phyloP scores from a whole-genome alignment of 2,113 vertebrate species.

The Bubo blakistoni region DNA sequence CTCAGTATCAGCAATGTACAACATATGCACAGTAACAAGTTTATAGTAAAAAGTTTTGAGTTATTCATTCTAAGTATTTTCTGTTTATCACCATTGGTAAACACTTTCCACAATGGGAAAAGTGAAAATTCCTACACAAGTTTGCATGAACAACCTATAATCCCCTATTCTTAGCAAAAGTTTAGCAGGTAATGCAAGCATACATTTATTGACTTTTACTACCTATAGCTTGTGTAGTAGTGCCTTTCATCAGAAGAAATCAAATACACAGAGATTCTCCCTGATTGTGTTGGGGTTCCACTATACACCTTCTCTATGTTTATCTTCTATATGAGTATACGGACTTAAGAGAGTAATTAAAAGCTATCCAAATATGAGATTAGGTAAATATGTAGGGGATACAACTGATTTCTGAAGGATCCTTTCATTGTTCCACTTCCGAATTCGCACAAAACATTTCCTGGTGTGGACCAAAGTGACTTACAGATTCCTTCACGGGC shows the following conservation, averaged over 20 bases:
- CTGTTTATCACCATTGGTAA: background rate
- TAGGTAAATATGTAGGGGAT: rapidly evolving
- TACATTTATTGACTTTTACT: background rate
- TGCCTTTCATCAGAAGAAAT: background rate
- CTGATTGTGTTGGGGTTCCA: background rate
- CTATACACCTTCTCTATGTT: background rate
- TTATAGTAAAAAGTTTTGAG: background rate
- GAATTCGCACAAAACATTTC: background rate
- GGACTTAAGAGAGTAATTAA: background rate
- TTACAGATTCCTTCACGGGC: background rate
- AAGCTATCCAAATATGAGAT: background rate
- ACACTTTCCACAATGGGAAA: background rate
- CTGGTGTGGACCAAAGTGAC: background rate
- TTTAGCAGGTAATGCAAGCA: background rate
- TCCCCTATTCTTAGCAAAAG: background rate
- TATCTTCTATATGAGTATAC: background rate
- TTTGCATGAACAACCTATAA: background rate
- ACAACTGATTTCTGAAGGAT: background rate
- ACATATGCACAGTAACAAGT: background rate
- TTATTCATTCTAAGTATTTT: background rate
- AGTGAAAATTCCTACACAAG: background rate
- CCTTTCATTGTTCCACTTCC: background rate
- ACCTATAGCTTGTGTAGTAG: rapidly evolving
- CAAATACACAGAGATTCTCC: background rate
- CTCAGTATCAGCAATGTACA: background rate